Percentiles rank a stretch among this genome's conserved stretches.
These are phyloP conservation scores for Notocelia uddmanniana DNA, from an alignment of 2,888 invertebrate genomes.

Conservation along the genomic window DNA sequence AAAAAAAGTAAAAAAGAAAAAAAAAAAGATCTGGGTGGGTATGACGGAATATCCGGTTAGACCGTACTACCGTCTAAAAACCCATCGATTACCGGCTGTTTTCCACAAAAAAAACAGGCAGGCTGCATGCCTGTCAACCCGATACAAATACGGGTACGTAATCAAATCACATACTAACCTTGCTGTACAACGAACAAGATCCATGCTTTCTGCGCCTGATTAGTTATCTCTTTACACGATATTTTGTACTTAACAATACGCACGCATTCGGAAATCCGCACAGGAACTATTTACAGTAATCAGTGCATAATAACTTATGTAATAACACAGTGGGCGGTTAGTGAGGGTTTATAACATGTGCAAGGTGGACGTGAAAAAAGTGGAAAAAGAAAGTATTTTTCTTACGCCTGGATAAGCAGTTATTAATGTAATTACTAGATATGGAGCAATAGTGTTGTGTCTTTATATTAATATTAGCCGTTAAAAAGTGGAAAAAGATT, in stretches of 20 bases:
- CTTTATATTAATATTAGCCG: too few relatives aligned
- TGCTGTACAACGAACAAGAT: not conserved
- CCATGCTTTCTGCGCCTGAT: constrained; percentile 4
- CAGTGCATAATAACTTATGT: constrained; percentile 11
- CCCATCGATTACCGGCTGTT: too few relatives aligned
- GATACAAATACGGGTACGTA: too few relatives aligned
- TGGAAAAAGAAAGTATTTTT: not conserved
- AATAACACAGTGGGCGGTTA: constrained; percentile 17
- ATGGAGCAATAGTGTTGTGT: too few relatives aligned
- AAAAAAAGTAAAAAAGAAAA: too few relatives aligned
- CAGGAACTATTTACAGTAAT: constrained; percentile 13
- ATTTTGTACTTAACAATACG: constrained; percentile 9
- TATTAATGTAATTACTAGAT: not conserved
- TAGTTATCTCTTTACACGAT: not conserved
- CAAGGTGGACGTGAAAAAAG: constrained; percentile 32
- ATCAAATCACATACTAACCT: too few relatives aligned
- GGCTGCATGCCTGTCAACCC: too few relatives aligned
- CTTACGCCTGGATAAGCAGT: not conserved
- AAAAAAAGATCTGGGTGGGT: too few relatives aligned
- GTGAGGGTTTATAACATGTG: constrained; percentile 4
- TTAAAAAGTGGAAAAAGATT: too few relatives aligned
- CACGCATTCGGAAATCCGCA: constrained; percentile 32
- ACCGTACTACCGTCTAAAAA: too few relatives aligned
- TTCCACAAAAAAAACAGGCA: too few relatives aligned
- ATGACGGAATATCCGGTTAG: too few relatives aligned